These are phyloP conservation scores for Hetaerina titia DNA, from an alignment of 2,888 invertebrate genomes.

Conservation along the genomic window DNA sequence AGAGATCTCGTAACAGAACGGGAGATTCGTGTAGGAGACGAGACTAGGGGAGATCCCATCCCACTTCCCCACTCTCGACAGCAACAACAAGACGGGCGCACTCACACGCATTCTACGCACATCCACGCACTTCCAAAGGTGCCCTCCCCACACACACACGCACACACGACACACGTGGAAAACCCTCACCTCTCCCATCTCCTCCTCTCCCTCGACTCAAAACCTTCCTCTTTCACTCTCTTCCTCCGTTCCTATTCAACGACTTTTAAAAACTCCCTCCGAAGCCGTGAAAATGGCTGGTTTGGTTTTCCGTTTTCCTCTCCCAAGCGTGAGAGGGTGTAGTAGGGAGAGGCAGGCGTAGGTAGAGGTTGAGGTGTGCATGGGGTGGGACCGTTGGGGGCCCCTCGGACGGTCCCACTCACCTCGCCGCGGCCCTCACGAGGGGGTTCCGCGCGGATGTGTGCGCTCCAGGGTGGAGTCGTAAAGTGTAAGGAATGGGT, in stretches of 20 bases:
- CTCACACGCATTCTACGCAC: constrained; percentile 8
- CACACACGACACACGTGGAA: neutral
- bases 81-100: constrained; percentile 4
- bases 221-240: neutral
- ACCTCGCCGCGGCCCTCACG: neutral
- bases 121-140: constrained; percentile 21
- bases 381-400: neutral
- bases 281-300: constrained; percentile 56
- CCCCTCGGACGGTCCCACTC: neutral
- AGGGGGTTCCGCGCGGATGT: neutral
- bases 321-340: neutral
- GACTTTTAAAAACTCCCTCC: neutral
- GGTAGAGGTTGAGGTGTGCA: neutral
- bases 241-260: neutral
- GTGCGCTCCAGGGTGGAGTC: constrained; percentile 10
- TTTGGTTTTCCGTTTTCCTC: constrained; percentile 37
- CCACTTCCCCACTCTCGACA: neutral
- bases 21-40: neutral
- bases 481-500: constrained; percentile 14
- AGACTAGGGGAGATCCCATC: neutral
- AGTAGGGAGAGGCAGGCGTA: neutral
- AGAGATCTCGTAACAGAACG: neutral
- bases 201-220: neutral
- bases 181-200: neutral
- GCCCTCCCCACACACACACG: neutral